These are phyloP conservation scores for Drosophila truncata DNA, from an alignment of 1,140 invertebrate species.

Conservation along the genomic window DNA sequence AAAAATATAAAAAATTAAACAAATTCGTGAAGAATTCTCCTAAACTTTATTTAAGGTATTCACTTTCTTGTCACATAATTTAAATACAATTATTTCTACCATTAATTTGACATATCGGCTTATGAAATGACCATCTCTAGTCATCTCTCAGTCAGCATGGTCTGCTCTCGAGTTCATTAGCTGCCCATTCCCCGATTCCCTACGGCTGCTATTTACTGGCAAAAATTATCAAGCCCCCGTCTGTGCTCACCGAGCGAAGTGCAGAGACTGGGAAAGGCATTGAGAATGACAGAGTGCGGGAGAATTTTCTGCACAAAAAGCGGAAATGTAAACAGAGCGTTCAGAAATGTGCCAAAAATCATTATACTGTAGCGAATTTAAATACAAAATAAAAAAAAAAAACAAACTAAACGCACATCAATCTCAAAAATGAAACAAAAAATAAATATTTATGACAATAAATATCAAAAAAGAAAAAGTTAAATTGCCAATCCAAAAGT, in stretches of 20 bases:
- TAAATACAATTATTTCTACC: not conserved
- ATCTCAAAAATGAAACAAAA: conserved; percentile 1
- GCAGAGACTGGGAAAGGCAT: conserved; percentile 13
- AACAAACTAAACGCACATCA: conserved; percentile 10
- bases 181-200: conserved; percentile 26
- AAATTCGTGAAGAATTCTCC: not conserved
- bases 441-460: conserved; percentile 25
- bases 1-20: not conserved
- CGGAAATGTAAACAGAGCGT: conserved; percentile 65
- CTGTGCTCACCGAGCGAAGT: conserved; percentile 10
- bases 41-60: not conserved
- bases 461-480: conserved; percentile 22
- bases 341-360: conserved; percentile 3
- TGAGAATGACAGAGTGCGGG: conserved; percentile 16
- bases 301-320: conserved; percentile 28
- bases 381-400: conserved; percentile 1
- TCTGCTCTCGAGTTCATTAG: conserved; percentile 53
- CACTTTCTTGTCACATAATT: not conserved
- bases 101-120: not conserved
- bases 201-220: conserved; percentile 42
- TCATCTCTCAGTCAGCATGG: conserved; percentile 15
- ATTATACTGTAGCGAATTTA: conserved; percentile 12
- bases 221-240: conserved; percentile 48
- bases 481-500: conserved; percentile 31
- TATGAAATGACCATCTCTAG: conserved; percentile 35